Evolutionary conservation across 2,797 vertebrate genomes (phyloP), one percentile per base, ranked within the genome.

Genomic region (Pangasius djambal): DNA sequence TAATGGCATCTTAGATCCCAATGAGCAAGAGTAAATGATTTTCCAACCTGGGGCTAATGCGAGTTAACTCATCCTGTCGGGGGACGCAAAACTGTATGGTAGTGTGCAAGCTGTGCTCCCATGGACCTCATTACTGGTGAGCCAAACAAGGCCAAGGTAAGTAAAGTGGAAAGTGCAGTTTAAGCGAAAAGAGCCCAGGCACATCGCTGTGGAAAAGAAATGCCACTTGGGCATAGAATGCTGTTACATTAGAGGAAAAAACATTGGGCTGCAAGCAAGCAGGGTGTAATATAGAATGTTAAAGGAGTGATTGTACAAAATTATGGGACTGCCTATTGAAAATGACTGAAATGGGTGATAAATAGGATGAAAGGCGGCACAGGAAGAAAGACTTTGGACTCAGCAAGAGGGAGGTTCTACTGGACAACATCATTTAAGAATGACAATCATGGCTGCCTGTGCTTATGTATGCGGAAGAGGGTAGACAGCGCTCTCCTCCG

Each of bases 71-170:
- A 94, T 94, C 94, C 94, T 95, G 94, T 94, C 95, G 93, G 94
- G 87, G 94, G 92, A 94, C 88, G 79, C 63, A 65, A 75, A 88
- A 89, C 74, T 55, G 82, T 78, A 83, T 83, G 72, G 67, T 59
- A 31, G 83, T 63, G 63, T 89, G 95, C 94, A 94, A 95, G 94
- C 93, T 90, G 90, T 92, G 94, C 94, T 95, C 95, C 95, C 94
- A 93, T 95, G 95, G 94, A 95, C 94, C 96, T 96, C 96, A 96
- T 96, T 96, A 96, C 94, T 92, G 94, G 93, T 91, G 89, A 92
- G 89, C 94, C 94, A 94, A 95, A 94, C 92, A 94, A 90, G 90
- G 78, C 82, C 69, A 65, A 81, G 86, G 79, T 57, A 87, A 86
- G 82, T 85, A 83, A 88, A 88, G 88, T 75, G 83, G 89, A 90